phyloP scores from a whole-genome alignment of 2,797 vertebrate genomes.

The Petrocephalus schoutedeni region DNA sequence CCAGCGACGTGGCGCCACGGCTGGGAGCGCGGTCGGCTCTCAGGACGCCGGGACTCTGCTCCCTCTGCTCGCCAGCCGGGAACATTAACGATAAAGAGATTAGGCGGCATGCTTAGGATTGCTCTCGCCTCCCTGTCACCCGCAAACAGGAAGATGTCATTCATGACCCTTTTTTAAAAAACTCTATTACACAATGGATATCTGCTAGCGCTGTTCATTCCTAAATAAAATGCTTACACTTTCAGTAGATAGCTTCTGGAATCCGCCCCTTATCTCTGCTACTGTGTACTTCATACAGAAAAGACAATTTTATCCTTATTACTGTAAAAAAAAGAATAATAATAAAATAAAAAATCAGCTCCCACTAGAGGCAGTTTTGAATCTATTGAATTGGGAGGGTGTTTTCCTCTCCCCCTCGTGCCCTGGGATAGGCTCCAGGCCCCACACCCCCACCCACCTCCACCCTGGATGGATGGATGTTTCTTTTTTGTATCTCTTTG shows the following conservation, averaged over 20 bases:
- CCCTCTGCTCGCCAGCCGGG: background rate
- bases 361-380: conserved; percentile 10
- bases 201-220: conserved; percentile 1
- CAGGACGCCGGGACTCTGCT: background rate
- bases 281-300: background rate
- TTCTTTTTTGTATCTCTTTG: background rate
- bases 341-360: background rate
- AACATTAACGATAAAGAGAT: conserved; percentile 6
- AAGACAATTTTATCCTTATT: conserved; percentile 18
- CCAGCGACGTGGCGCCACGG: too few relatives aligned
- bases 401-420: background rate
- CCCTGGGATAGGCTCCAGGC: background rate
- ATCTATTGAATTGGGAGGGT: background rate
- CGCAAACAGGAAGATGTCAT: background rate
- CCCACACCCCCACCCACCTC: background rate
- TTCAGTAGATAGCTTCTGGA: background rate
- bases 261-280: conserved; percentile 5
- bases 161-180: background rate
- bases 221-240: background rate
- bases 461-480: background rate
- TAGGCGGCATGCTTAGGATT: background rate
- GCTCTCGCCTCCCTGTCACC: background rate
- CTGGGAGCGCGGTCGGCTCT: background rate
- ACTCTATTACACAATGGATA: background rate
- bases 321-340: background rate